Conservation (phyloP, 2,888 invertebrate genomes). For the Homarus gammarus region DNA sequence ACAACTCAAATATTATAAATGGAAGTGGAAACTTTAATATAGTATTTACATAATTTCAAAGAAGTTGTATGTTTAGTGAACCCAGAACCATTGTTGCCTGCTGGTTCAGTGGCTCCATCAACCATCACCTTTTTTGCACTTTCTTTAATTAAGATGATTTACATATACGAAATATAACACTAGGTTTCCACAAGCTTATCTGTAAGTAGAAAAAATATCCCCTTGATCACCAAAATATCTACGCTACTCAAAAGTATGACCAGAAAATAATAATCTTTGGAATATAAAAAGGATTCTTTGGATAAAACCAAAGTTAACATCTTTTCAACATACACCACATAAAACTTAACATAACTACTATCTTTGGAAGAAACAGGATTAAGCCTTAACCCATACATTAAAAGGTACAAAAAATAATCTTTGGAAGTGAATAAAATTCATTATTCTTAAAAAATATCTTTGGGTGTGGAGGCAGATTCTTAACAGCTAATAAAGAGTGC, state of each 20-base stretch:
- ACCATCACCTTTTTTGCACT: background rate
- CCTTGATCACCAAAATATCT: background rate
- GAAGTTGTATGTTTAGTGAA: background rate
- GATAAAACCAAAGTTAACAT: background rate
- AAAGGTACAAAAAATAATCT: background rate
- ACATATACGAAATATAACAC: background rate
- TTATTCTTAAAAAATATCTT: background rate
- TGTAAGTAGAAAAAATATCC: background rate
- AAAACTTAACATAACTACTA: background rate
- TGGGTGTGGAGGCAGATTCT: background rate
- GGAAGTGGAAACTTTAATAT: background rate
- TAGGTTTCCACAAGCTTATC: background rate
- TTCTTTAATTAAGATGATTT: background rate
- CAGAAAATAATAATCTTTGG: constrained; percentile 14
- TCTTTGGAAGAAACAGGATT: background rate
- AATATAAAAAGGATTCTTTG: background rate
- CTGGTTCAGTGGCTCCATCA: no score
- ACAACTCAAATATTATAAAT: background rate
- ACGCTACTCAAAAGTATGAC: background rate
- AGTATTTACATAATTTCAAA: background rate
- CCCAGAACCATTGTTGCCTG: no score
- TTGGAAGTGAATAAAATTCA: background rate
- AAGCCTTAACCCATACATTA: background rate
- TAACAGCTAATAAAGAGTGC: background rate
- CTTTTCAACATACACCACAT: background rate